Evolutionary conservation across 2,113 vertebrate genomes (phyloP), one percentile per base, ranked within the genome.

Genomic region (Clupea harengus): DNA sequence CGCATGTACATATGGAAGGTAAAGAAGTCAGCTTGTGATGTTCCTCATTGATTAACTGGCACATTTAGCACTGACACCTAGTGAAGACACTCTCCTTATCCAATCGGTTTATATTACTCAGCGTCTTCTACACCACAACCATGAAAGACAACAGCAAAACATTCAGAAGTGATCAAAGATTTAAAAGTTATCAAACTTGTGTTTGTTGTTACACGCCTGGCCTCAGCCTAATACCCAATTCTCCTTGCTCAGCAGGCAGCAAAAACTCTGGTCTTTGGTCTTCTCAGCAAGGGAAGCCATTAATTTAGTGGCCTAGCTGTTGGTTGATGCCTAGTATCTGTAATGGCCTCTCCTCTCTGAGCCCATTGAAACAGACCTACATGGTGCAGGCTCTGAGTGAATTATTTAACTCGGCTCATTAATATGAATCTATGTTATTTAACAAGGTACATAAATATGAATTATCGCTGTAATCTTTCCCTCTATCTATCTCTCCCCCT

Each of bases 301-400:
- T 5, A 1, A 32, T 5, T 1, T 32, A 44, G 28, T 78, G 32
- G 72, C 72, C 28, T 32, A 39, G 88, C 88, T 89, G 49, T 91
- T 84, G 85, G 89, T 89, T 88, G 72, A 85, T 91, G 86, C 85
- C 86, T 85, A 84, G 57, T 87, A 82, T 92, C 88, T 88, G 91
- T 89, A 91, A 92, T 89, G 89, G 67, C 82, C 47, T 88, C 87
- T 91, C 90, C 89, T 91, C 89, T 86, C 72, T 88, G 90, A 89
- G 86, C 83, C 92, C 90, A 94, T 93, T 94, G 93, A 94, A 91
- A 92, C 85, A 80, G 89, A 88, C 85, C 91, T 87, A 91, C 89
- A 89, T 83, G 75, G 91, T 89, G 88, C 86, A 89, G 88, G 89
- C 86, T 85, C 52, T 75, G 60, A 52, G 81, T 93, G 87, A 92